A percentile compares a stretch with the other conserved stretches of the same genome.
These are phyloP conservation scores for Anabacerthia variegaticeps DNA, from an alignment of 2,797 vertebrate species.

Conservation along the genomic window DNA sequence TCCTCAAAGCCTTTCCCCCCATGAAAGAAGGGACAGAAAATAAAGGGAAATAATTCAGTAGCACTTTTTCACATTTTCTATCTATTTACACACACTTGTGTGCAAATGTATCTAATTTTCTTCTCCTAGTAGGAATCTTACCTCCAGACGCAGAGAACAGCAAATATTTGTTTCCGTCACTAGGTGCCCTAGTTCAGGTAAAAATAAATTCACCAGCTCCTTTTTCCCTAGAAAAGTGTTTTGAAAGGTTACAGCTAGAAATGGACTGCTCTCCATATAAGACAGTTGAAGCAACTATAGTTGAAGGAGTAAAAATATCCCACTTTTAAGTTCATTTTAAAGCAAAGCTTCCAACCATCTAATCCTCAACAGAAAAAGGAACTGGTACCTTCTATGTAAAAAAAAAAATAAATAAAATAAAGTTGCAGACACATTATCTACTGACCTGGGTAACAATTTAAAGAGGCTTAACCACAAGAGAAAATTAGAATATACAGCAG, in stretches of 20 bases:
- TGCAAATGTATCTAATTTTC: fast-evolving
- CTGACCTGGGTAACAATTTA: neutral
- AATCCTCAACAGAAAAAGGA: neutral
- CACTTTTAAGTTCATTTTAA: neutral
- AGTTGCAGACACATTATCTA: neutral
- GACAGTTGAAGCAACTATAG: neutral
- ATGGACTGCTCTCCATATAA: neutral
- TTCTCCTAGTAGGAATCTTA: constrained; percentile 39
- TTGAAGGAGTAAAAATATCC: neutral
- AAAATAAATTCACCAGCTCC: constrained; percentile 78
- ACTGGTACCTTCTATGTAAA: neutral
- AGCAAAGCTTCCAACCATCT: neutral
- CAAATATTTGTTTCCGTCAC: constrained; percentile 69
- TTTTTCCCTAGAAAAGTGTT: constrained; percentile 71
- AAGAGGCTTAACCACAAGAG: neutral
- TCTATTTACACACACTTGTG: neutral
- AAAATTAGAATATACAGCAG: neutral
- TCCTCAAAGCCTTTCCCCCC: constrained; percentile 76
- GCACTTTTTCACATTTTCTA: neutral
- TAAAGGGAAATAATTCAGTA: neutral
- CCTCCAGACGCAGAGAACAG: constrained; percentile 76
- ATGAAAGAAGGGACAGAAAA: neutral
- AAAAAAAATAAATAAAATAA: neutral
- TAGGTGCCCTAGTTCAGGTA: constrained; percentile 78
- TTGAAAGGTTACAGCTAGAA: neutral